Conservation (phyloP, 2,888 invertebrate species). For the Tetheella fluctuosa region DNA sequence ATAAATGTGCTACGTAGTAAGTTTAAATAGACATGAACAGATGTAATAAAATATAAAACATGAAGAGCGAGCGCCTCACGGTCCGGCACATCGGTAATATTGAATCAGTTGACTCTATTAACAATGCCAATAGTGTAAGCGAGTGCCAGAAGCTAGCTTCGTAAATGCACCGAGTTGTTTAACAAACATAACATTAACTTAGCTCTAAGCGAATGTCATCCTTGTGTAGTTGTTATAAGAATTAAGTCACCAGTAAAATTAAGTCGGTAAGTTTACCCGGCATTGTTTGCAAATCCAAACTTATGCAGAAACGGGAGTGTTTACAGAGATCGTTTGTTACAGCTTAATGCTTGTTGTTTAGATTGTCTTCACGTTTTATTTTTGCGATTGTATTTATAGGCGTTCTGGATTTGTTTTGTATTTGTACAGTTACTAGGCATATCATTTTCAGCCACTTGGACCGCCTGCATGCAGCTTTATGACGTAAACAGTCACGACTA, state of each 20-base stretch:
- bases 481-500: too few species aligned
- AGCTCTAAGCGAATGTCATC: slow-evolving; percentile 24
- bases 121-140: slow-evolving; percentile 74
- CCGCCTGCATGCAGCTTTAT: too few species aligned
- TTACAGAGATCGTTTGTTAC: slow-evolving; percentile 73
- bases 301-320: slow-evolving; percentile 72
- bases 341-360: slow-evolving; percentile 71
- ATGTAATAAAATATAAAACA: slow-evolving; percentile 37
- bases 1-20: too few species aligned
- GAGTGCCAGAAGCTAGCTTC: slow-evolving; percentile 62
- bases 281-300: slow-evolving; percentile 74
- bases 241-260: slow-evolving; percentile 22
- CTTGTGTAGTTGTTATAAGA: slow-evolving; percentile 21
- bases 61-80: slow-evolving; percentile 42
- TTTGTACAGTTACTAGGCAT: not conserved
- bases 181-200: slow-evolving; percentile 29
- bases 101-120: slow-evolving; percentile 76
- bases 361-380: slow-evolving; percentile 61
- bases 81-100: slow-evolving; percentile 64
- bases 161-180: slow-evolving; percentile 63
- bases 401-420: slow-evolving; percentile 13
- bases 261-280: slow-evolving; percentile 54
- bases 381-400: slow-evolving; percentile 21
- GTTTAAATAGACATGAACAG: too few species aligned
- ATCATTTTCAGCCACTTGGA: too few species aligned